Evolutionary conservation across 2,888 invertebrate genomes (phyloP).

Genomic region (Ferrisia virgata): DNA sequence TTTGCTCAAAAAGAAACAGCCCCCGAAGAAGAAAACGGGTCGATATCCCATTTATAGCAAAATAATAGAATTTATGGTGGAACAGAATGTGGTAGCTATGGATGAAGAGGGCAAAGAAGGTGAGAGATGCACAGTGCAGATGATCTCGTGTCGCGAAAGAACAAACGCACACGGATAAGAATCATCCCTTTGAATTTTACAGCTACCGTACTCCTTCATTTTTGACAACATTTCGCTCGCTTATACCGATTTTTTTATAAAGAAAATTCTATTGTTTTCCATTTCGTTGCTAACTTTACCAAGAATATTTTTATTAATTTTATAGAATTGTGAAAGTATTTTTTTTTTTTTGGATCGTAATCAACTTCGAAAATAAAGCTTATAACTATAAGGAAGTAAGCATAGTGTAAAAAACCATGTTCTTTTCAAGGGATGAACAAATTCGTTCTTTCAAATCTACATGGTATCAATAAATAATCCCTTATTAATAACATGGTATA

Average conservation of each 20-base stretch:
- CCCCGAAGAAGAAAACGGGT: constrained; percentile 49
- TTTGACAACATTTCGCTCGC: neutral
- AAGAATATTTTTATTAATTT: too few relatives aligned
- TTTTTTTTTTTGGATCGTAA: too few relatives aligned
- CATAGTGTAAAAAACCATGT: neutral
- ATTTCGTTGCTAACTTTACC: neutral
- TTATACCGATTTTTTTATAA: neutral
- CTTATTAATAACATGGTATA: neutral
- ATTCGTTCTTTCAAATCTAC: neutral
- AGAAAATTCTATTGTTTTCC: neutral
- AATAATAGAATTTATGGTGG: constrained; percentile 51
- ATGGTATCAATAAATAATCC: neutral
- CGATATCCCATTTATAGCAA: constrained; percentile 54
- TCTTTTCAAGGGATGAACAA: neutral
- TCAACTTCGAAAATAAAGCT: too few relatives aligned
- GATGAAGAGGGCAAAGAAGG: constrained; percentile 11
- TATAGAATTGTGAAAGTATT: too few relatives aligned
- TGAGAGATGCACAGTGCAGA: constrained; percentile 40
- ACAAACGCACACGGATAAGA: constrained; percentile 35
- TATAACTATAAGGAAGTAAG: too few relatives aligned
- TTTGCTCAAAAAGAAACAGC: constrained; percentile 30
- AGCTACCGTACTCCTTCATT: neutral
- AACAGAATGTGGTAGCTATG: constrained; percentile 29
- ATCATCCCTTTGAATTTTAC: constrained; percentile 37
- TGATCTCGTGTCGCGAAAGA: constrained; percentile 36